These are phyloP conservation scores for Craniophora ligustri DNA, from an alignment of 2,888 invertebrate genomes.

Conservation along the genomic window DNA sequence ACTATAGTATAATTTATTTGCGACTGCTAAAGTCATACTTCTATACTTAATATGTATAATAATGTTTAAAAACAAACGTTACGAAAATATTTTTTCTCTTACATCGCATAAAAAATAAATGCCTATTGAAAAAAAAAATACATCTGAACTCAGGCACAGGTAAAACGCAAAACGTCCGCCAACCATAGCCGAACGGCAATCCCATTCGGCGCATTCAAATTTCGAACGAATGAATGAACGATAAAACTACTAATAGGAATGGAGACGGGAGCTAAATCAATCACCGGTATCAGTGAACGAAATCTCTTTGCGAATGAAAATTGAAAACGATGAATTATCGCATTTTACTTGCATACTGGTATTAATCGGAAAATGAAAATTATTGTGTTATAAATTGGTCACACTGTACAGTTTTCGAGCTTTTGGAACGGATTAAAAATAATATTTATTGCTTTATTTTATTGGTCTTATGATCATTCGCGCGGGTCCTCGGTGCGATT, in stretches of 20 bases:
- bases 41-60: no score
- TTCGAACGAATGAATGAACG: conserved; percentile 52
- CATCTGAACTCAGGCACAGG: neutral
- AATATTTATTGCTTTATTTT: neutral
- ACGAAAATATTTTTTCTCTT: no score
- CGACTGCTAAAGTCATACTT: no score
- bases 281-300: conserved; percentile 54
- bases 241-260: conserved; percentile 56
- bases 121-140: neutral
- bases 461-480: no score
- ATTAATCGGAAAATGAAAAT: conserved; percentile 28
- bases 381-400: neutral
- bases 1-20: no score
- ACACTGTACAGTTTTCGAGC: neutral
- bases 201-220: conserved; percentile 40
- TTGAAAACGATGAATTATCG: conserved; percentile 46
- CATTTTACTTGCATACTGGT: conserved; percentile 12
- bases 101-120: no score
- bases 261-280: conserved; percentile 53
- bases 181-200: conserved; percentile 20
- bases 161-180: conserved; percentile 7
- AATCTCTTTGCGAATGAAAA: conserved; percentile 53
- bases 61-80: no score
- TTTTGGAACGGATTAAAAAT: neutral
- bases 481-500: no score